phyloP scores from a whole-genome alignment of 1,140 invertebrate genomes.

The Thaumetopoea pityocampa region DNA sequence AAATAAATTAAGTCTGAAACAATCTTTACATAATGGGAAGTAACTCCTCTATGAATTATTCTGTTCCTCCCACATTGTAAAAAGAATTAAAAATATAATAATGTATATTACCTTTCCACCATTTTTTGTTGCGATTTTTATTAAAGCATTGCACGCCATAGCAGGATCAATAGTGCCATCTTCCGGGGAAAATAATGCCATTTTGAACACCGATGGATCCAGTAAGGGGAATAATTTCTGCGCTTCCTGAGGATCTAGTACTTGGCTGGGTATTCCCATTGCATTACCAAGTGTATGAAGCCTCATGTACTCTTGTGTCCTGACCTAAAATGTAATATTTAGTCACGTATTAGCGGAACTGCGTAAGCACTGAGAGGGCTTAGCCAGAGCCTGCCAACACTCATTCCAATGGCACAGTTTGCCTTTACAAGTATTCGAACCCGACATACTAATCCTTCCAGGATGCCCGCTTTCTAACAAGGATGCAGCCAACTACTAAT shows the following conservation, averaged over 20 bases:
- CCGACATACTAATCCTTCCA: too few species aligned
- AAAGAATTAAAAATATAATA: too few species aligned
- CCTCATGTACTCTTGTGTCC: conserved; percentile 89
- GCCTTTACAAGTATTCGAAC: too few species aligned
- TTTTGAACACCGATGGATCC: conserved; percentile 83
- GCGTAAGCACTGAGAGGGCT: too few species aligned
- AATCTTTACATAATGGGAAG: too few species aligned
- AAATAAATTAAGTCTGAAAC: too few species aligned
- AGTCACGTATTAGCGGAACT: neutral
- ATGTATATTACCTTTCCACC: conserved; percentile 86
- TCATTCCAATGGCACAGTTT: too few species aligned
- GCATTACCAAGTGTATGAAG: conserved; percentile 86
- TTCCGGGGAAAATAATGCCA: conserved; percentile 86
- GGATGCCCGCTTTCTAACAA: too few species aligned
- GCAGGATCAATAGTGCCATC: conserved; percentile 91
- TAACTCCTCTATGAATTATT: too few species aligned
- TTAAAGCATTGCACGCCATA: conserved; percentile 85
- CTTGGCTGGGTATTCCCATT: conserved; percentile 84
- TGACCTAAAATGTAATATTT: conserved; percentile 76
- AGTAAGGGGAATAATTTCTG: conserved; percentile 88
- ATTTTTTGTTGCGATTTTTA: conserved; percentile 80
- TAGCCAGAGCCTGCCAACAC: too few species aligned
- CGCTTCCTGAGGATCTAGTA: conserved; percentile 84
- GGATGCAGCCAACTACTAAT: too few species aligned
- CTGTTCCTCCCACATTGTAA: too few species aligned